phyloP scores from a whole-genome alignment of 2,888 invertebrate species.

The Stenodema calcarata region DNA sequence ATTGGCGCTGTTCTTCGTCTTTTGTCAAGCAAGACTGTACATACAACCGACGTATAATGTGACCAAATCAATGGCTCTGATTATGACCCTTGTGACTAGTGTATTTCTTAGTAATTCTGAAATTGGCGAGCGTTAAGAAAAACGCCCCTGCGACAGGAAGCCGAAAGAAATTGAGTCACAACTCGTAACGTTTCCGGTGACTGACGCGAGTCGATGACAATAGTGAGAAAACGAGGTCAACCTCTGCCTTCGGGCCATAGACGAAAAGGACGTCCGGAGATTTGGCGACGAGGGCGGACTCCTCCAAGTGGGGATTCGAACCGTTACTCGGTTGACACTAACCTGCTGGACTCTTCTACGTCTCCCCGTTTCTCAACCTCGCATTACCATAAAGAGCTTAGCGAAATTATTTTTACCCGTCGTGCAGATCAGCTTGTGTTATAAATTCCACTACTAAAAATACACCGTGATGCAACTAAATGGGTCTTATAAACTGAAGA shows the following conservation, averaged over 20 bases:
- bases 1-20: too few relatives aligned
- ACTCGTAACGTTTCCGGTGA: background rate
- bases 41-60: too few relatives aligned
- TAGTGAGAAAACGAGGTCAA: background rate
- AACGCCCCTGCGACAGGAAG: background rate
- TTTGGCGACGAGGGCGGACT: background rate
- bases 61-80: too few relatives aligned
- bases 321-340: background rate
- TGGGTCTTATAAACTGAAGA: too few relatives aligned
- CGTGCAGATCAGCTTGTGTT: too few relatives aligned
- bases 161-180: background rate
- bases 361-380: background rate
- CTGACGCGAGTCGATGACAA: background rate
- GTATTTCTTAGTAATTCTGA: too few relatives aligned
- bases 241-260: background rate
- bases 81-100: too few relatives aligned
- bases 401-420: background rate
- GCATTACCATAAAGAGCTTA: background rate
- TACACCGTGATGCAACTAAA: too few relatives aligned
- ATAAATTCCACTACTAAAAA: too few relatives aligned
- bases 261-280: background rate
- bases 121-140: too few relatives aligned
- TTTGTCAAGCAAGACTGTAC: too few relatives aligned
- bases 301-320: background rate
- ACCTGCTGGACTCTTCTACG: background rate